Evolutionary conservation across 2,888 invertebrate species (phyloP), one percentile per base, ranked within the genome.

Genomic region (Luperina testacea): DNA sequence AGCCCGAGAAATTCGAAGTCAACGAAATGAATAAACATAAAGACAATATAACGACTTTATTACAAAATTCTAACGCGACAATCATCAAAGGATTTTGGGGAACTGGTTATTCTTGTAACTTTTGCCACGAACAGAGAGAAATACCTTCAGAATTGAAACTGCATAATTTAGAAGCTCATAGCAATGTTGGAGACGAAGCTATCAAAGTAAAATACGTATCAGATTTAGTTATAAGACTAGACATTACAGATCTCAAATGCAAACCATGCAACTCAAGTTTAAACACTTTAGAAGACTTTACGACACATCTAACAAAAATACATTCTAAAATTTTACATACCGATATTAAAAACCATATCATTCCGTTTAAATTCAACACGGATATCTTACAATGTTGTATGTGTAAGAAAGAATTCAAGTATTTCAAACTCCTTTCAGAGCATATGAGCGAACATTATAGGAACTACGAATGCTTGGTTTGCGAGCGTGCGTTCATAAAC

Each of bases 401-500:
- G 4, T 96, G 96, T 76, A 75, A 82, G 0, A 90, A 91, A 38
- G 82, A 87, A 20, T 95, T 92, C 45, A 90, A 90, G 27, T 91
- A 85, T 75, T 95, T 95, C 77, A 95, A 94, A 79, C 85, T 90
- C 0, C 73, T 96, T 1, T 90, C 92, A 0, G 93, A 93, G 17
- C 96, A 96, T 48, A 95, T 95, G 94, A 93, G 92, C 8, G 91
- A 91, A 0, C 96, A 96, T 81, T 94, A 93, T 42, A 90, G 92
- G 17, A 95, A 95, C 77, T 95, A 92, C 53, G 88, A 92, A 27
- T 96, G 96, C 72, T 83, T 87, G 0, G 82, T 87, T 0, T 96
- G 95, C 72, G 92, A 91, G 8, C 91, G 92, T 0, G 92, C 92
- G 0, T 96, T 95, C 32, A 90, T 92, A 0, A 92, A 91, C 32